Evolutionary conservation across 1,140 invertebrate species (phyloP), one percentile per base, ranked within the genome.

Genomic region (Augochlora pura): DNA sequence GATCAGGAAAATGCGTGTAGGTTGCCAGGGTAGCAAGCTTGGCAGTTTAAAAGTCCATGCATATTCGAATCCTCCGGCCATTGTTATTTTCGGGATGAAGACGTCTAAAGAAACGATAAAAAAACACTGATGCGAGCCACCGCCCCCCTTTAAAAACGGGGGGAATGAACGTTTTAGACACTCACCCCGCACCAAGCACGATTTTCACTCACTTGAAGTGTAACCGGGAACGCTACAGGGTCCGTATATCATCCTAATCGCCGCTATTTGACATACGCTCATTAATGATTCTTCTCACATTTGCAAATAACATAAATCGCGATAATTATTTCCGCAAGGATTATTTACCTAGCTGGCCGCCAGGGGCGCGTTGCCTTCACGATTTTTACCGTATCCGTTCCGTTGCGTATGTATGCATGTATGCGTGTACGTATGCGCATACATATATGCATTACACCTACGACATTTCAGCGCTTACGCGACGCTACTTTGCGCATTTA

Each of bases 321-420:
- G 86, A 92, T 90, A 91, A 92, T 92, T 91, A 91, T 91, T 91
- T 91, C 88, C 85, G 88, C 88, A 89, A 88, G 76, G 74, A 73
- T 83, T 88, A 80, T 81, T 91, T 91, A 77, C 72, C 23, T 66
- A 66, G 67, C n/a, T 64, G 49, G 72, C 90, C 90, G 85, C 81
- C 77, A 91, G 91, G 67, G 89, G 91, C 90, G 90, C 90, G 62
- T 78, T 67, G 76, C 73, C 57, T 80, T 69, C 77, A 60, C 38
- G 54, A 70, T 77, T 85, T 85, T 84, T 80, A 75, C 38, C 59
- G 21, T 74, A 68, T 77, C 74, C 49, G 49, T 38, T 62, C 7
- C 32, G 12, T 42, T 65, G 52, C 54, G 71, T 68, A 54, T 62
- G 39, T 38, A 27, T 64, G n/a, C 69, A 32, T 32, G 32, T 32